Percentiles rank a stretch among this genome's conserved stretches.
Evolutionary conservation across 2,113 vertebrate genomes (phyloP).

Genomic region (Mastomys coucha): DNA sequence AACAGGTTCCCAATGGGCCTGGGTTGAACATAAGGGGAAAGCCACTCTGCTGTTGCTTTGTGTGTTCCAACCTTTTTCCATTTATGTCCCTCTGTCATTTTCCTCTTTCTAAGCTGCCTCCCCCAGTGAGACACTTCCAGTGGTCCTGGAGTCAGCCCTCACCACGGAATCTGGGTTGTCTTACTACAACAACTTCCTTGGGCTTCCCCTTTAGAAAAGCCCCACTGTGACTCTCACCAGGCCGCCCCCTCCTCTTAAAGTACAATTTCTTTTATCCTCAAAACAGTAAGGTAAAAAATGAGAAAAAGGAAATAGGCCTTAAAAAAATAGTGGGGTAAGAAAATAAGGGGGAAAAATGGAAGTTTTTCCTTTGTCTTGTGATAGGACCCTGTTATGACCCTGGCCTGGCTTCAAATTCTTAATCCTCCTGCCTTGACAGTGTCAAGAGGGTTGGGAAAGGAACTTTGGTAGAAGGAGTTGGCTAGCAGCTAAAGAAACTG

Average conservation of each 20-base stretch:
- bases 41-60: neutral
- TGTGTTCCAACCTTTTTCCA: neutral
- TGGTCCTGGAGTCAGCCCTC: neutral
- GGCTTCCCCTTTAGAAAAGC: slow-evolving; percentile 16
- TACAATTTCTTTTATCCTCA: neutral
- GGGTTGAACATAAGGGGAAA: neutral
- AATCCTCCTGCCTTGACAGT: neutral
- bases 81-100: neutral
- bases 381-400: neutral
- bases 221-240: neutral
- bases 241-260: neutral
- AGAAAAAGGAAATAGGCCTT: neutral
- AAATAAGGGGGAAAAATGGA: neutral
- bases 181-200: slow-evolving; percentile 1
- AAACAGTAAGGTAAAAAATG: neutral
- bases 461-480: neutral
- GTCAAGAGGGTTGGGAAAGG: neutral
- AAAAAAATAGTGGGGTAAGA: neutral
- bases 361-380: neutral
- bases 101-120: neutral
- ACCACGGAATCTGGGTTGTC: neutral
- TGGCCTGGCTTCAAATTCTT: neutral
- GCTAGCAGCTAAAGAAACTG: neutral
- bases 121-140: neutral
- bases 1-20: neutral